Evolutionary conservation across 2,888 invertebrate genomes (phyloP).

Genomic region (Ptychoptera contaminata): DNA sequence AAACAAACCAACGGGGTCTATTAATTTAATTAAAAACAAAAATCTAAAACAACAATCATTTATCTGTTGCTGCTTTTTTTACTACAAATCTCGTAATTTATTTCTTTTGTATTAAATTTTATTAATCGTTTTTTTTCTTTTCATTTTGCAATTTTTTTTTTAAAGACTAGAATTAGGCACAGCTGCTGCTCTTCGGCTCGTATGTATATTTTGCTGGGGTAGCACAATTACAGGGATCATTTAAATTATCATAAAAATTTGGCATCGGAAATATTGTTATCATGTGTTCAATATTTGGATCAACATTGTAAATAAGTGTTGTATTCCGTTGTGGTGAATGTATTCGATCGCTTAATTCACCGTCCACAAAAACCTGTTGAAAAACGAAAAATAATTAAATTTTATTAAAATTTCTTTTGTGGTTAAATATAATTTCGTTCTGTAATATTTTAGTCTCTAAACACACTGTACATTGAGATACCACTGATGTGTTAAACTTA

Average conservation of each 20-base stretch:
- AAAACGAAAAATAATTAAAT: neutral
- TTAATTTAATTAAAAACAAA: too few species aligned
- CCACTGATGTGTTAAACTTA: too few species aligned
- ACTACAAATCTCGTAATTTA: too few species aligned
- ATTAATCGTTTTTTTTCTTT: neutral
- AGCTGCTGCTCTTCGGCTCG: slow-evolving; percentile 1
- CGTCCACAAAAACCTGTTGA: slow-evolving; percentile 24
- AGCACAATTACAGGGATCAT: slow-evolving; percentile 1
- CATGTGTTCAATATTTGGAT: slow-evolving; percentile 19
- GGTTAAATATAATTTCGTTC: neutral
- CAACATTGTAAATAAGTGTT: slow-evolving; percentile 21
- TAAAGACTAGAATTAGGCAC: slow-evolving; percentile 4
- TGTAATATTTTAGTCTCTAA: too few species aligned
- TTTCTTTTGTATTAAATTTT: too few species aligned
- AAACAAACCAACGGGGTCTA: too few species aligned
- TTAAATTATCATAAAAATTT: neutral
- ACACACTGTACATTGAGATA: too few species aligned
- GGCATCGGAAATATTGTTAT: slow-evolving; percentile 22
- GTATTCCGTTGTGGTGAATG: slow-evolving; percentile 20
- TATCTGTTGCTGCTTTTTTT: too few species aligned
- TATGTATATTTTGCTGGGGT: neutral
- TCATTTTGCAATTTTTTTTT: neutral
- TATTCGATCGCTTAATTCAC: slow-evolving; percentile 22
- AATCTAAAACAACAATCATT: too few species aligned
- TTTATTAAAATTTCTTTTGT: neutral